phyloP scores from a whole-genome alignment of 2,797 vertebrate genomes.

The Chiroxiphia lanceolata region DNA sequence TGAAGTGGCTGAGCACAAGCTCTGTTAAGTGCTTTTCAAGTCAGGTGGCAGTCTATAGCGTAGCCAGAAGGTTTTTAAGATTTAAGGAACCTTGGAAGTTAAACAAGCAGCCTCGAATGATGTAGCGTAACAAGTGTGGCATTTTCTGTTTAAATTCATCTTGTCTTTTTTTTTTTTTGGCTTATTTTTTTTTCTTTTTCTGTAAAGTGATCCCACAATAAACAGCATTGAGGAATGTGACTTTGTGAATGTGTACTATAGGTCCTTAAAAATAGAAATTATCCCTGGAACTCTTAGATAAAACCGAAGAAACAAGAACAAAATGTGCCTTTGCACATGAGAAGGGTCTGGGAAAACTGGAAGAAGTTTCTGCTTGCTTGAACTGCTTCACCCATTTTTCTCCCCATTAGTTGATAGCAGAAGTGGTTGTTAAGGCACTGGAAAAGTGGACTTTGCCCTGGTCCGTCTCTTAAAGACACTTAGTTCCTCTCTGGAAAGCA shows the following conservation, averaged over 20 bases:
- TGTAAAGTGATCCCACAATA: background rate
- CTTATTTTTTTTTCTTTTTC: background rate
- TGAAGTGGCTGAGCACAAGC: background rate
- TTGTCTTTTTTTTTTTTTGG: background rate
- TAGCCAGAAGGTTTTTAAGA: background rate
- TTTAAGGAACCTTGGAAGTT: background rate
- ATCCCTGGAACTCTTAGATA: background rate
- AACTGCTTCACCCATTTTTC: background rate
- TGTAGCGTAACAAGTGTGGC: background rate
- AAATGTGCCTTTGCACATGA: background rate
- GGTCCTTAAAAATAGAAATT: constrained; percentile 1
- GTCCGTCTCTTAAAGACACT: background rate
- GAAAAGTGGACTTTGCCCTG: background rate
- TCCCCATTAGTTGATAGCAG: background rate
- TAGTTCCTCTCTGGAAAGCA: background rate
- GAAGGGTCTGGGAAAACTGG: background rate
- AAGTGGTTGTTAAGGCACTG: background rate
- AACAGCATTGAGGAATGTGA: background rate
- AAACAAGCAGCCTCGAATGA: background rate
- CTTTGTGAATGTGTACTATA: background rate
- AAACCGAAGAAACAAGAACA: background rate
- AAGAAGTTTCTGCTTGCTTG: background rate
- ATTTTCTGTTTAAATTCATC: background rate
- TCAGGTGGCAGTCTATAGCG: background rate
- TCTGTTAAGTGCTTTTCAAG: background rate